phyloP scores from a whole-genome alignment of 1,140 invertebrate genomes.

The Drosophila lacteicornis region DNA sequence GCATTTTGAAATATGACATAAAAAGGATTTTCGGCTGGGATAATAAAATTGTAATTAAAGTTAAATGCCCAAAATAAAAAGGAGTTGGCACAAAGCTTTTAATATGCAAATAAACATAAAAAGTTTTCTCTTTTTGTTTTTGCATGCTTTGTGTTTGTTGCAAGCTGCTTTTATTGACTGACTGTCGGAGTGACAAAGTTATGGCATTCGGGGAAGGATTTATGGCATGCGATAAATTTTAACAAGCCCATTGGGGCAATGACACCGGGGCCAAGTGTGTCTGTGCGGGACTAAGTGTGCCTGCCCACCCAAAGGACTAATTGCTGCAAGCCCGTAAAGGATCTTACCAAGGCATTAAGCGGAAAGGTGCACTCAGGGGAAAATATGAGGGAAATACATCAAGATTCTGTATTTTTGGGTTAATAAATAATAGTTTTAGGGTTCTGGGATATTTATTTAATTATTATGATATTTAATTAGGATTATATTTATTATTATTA shows the following conservation, averaged over 20 bases:
- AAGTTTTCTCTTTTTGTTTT: slow-evolving; percentile 28
- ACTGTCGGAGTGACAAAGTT: slow-evolving; percentile 68
- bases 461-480: too few species aligned
- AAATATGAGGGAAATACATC: not conserved
- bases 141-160: slow-evolving; percentile 18
- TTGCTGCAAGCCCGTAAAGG: slow-evolving; percentile 38
- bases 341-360: slow-evolving; percentile 16
- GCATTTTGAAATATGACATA: slow-evolving; percentile 74
- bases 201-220: slow-evolving; percentile 63
- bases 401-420: not conserved
- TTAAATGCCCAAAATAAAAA: slow-evolving; percentile 62
- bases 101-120: slow-evolving; percentile 73
- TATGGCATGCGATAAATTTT: slow-evolving; percentile 79
- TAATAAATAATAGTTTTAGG: too few species aligned
- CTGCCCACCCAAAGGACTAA: slow-evolving; percentile 34
- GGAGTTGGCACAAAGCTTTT: slow-evolving; percentile 54
- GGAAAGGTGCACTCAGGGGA: not conserved
- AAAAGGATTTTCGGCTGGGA: slow-evolving; percentile 70
- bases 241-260: slow-evolving; percentile 52
- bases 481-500: too few species aligned
- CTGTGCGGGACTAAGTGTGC: not conserved
- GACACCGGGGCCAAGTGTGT: slow-evolving; percentile 2
- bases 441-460: too few species aligned
- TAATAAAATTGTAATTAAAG: slow-evolving; percentile 81
- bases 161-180: slow-evolving; percentile 67